Percentiles rank a stretch among this genome's conserved stretches.
phyloP scores from a whole-genome alignment of 1,140 invertebrate genomes.

The Drosophila truncata region DNA sequence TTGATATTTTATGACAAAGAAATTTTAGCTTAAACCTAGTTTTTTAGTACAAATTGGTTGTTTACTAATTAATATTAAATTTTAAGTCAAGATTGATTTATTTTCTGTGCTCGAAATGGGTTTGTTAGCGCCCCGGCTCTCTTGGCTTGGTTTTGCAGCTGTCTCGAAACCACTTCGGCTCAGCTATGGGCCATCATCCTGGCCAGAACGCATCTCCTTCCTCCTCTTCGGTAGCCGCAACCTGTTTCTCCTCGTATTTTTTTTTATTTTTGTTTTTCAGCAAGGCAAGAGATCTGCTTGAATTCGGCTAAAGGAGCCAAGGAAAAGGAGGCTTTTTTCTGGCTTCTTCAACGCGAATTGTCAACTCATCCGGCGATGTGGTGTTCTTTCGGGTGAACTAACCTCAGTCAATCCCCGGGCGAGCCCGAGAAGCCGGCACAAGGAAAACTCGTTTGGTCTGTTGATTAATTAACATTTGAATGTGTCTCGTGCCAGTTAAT shows the following conservation, averaged over 20 bases:
- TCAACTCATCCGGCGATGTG: slow-evolving; percentile 36
- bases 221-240: slow-evolving; percentile 27
- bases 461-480: slow-evolving; percentile 76
- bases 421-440: slow-evolving; percentile 64
- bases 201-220: slow-evolving; percentile 25
- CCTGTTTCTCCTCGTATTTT: slow-evolving; percentile 26
- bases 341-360: slow-evolving; percentile 37
- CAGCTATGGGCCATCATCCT: slow-evolving; percentile 36
- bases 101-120: slow-evolving; percentile 40
- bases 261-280: neutral
- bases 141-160: slow-evolving; percentile 50
- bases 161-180: slow-evolving; percentile 35
- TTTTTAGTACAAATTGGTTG: neutral
- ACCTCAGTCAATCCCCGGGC: slow-evolving; percentile 63
- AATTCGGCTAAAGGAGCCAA: slow-evolving; percentile 31
- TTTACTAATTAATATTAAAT: neutral
- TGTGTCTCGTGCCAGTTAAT: slow-evolving; percentile 66
- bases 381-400: slow-evolving; percentile 45
- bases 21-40: neutral
- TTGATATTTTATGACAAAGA: neutral
- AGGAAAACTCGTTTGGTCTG: slow-evolving; percentile 27
- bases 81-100: neutral
- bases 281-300: slow-evolving; percentile 12
- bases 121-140: slow-evolving; percentile 45
- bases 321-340: slow-evolving; percentile 30